These are phyloP conservation scores for Drosophila repletoides DNA, from an alignment of 1,140 invertebrate species.

Conservation along the genomic window DNA sequence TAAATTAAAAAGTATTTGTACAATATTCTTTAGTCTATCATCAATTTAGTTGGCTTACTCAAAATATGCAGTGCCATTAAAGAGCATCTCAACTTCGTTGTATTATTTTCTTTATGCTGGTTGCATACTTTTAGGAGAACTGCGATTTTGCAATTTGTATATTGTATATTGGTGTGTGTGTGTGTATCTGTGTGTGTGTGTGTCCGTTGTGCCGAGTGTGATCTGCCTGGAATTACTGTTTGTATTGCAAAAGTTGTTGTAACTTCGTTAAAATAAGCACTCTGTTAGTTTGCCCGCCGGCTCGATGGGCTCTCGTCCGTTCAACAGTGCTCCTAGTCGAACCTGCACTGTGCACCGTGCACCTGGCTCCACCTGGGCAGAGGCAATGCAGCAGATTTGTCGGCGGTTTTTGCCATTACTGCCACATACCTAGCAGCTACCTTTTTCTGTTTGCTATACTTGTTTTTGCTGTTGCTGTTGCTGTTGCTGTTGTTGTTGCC, in stretches of 20 bases:
- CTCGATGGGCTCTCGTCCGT: conserved; percentile 45
- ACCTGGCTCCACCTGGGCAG: neutral
- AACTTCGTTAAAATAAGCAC: conserved; percentile 80
- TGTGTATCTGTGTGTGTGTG: conserved; percentile 22
- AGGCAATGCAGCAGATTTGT: conserved; percentile 74
- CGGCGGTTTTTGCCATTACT: conserved; percentile 74
- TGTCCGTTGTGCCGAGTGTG: conserved; percentile 69
- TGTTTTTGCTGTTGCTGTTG: neutral
- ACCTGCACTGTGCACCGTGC: neutral
- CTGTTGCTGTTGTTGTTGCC: conserved; percentile 7
- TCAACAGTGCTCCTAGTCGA: neutral
- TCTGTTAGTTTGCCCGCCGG: conserved; percentile 76
- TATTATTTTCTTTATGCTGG: conserved; percentile 14
- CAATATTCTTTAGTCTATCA: no score
- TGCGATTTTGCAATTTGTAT: conserved; percentile 52
- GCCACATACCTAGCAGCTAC: conserved; percentile 34
- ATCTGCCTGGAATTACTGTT: conserved; percentile 78
- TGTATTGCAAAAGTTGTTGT: conserved; percentile 79
- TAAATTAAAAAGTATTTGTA: no score
- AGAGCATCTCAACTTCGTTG: conserved; percentile 37
- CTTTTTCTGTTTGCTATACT: no score
- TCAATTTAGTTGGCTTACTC: no score
- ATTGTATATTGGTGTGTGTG: conserved; percentile 31
- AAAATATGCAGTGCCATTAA: neutral
- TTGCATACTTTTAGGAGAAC: conserved; percentile 62